Evolutionary conservation across 2,797 vertebrate species (phyloP), one percentile per base, ranked within the genome.

Genomic region (Momotus momota): DNA sequence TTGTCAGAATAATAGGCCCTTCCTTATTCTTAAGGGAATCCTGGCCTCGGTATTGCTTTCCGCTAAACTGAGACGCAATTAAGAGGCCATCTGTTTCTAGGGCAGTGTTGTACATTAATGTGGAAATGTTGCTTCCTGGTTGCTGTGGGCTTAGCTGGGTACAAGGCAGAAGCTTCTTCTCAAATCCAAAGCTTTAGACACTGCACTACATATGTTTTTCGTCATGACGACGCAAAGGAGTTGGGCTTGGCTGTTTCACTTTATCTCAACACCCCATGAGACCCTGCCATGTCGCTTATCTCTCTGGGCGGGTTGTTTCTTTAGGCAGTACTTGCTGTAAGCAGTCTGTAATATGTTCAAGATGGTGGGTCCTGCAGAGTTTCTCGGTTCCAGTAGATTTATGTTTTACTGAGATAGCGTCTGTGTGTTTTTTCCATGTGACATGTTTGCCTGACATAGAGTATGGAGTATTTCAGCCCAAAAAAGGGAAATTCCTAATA

Each of bases 321-420:
- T 35, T 35, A 35, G 35, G 35, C 35, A 35, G 35, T 35, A 58
- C 58, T 61, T 54, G 33, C 31, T 72, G 21, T 27, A 33, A 89
- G 62, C 21, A 17, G 67, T 33, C 61, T 83, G 27, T 64, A 49
- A 45, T 58, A 81, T 4, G 51, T 90, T 91, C 43, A 55, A 55
- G 55, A 38, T 70, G 69, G 48, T 89, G 65, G 27, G 65, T 81
- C 87, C 46, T 80, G 52, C 51, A 49, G 60, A 40, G 19, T 93
- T 80, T 58, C 77, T 61, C 17, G 21, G 4, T 80, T 96, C 73
- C n/a, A 65, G 6, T 70, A 60, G 46, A 64, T 88, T 91, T 85
- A 38, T 97, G 94, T 97, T 92, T 62, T 62, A 69, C n/a, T 45
- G 43, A 95, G 96, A 96, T 97, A 97, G 87, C 0, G 1, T 25